A percentile compares a stretch with the other conserved stretches of the same genome.
These are phyloP conservation scores for Xiphophorus maculatus DNA, from an alignment of 2,113 vertebrate species.

Conservation along the genomic window DNA sequence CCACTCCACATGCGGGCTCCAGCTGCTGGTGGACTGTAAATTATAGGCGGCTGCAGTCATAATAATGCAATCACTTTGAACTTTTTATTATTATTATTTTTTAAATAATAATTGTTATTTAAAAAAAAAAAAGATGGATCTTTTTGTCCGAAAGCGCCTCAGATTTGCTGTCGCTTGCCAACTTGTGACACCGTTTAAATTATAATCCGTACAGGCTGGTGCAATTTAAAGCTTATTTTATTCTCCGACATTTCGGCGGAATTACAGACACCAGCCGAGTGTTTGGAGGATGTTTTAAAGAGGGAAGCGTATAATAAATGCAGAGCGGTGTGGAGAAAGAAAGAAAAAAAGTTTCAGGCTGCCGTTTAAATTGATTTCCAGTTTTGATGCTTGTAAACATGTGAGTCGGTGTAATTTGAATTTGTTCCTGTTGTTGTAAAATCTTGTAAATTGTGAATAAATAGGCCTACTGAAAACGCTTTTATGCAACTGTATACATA, in stretches of 20 bases:
- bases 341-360: constrained; percentile 81
- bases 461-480: constrained; percentile 82
- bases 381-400: constrained; percentile 84
- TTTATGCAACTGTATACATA: constrained; percentile 84
- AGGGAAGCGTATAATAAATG: constrained; percentile 16
- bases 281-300: constrained; percentile 36
- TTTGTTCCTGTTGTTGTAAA: constrained; percentile 85
- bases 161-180: constrained; percentile 71
- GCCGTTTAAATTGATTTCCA: constrained; percentile 71
- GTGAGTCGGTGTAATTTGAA: constrained; percentile 83
- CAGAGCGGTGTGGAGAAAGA: constrained; percentile 40
- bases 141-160: constrained; percentile 70
- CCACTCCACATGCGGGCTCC: constrained; percentile 78
- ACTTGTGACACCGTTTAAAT: constrained; percentile 73
- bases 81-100: constrained; percentile 41
- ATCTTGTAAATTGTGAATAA: constrained; percentile 93
- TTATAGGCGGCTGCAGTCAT: constrained; percentile 79
- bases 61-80: constrained; percentile 74
- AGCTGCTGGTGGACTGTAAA: constrained; percentile 81
- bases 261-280: constrained; percentile 39
- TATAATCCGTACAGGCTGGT: constrained; percentile 62
- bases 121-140: constrained; percentile 34
- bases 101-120: no score
- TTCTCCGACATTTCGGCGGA: constrained; percentile 58
- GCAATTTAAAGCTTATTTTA: constrained; percentile 54